phyloP scores from a whole-genome alignment of 2,888 invertebrate genomes.

The Nomada flava region DNA sequence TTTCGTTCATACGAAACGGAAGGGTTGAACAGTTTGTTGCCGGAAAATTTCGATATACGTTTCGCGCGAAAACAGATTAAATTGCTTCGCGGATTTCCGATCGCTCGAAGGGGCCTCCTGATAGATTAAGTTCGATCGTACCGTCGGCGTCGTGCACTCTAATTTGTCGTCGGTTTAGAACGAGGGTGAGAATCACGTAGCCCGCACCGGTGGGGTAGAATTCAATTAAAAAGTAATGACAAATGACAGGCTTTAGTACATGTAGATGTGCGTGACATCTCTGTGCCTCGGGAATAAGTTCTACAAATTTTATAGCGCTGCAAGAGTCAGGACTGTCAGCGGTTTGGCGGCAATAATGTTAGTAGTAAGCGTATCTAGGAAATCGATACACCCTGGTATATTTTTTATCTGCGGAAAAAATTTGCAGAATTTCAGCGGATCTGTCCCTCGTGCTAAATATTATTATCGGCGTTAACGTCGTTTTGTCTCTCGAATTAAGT shows the following conservation, averaged over 20 bases:
- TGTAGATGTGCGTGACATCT: conserved; percentile 7
- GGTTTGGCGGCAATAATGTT: neutral
- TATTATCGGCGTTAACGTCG: too few relatives aligned
- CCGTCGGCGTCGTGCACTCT: neutral
- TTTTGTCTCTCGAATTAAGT: too few relatives aligned
- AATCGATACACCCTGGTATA: neutral
- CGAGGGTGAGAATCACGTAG: neutral
- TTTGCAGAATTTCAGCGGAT: too few relatives aligned
- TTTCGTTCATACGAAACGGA: too few relatives aligned
- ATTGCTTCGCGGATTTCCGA: too few relatives aligned
- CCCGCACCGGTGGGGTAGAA: neutral
- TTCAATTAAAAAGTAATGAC: conserved; percentile 4
- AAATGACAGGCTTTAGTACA: neutral
- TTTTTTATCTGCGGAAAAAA: too few relatives aligned
- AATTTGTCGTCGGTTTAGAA: neutral
- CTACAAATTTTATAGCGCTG: conserved; percentile 9
- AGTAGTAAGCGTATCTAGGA: neutral
- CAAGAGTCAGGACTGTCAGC: neutral
- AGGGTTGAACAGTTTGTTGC: too few relatives aligned
- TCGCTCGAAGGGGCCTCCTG: too few relatives aligned
- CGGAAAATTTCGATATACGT: too few relatives aligned
- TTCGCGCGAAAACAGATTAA: too few relatives aligned
- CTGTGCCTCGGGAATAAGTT: neutral
- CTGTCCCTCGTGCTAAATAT: too few relatives aligned
- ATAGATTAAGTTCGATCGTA: too few relatives aligned